Percentiles rank a stretch among this genome's conserved stretches.
These are phyloP conservation scores for Taenioides sp. DNA, from an alignment of 2,797 vertebrate species.

Conservation along the genomic window DNA sequence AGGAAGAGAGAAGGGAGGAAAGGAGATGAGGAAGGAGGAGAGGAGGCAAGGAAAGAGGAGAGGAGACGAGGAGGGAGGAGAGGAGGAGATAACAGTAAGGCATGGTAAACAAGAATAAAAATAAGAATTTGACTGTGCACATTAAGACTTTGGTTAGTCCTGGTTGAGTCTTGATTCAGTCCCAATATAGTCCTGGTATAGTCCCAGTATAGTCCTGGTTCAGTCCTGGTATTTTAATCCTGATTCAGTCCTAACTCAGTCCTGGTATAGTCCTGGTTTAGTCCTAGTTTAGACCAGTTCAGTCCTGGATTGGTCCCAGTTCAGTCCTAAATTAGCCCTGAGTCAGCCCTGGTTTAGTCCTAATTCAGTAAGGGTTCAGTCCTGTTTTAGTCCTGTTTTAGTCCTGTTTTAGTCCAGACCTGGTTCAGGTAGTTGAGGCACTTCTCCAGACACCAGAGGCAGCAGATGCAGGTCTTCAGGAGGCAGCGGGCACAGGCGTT, in stretches of 20 bases:
- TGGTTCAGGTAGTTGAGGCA: slow-evolving; percentile 99
- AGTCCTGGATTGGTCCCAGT: background rate
- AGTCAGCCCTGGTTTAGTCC: background rate
- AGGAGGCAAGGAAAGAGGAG: too few relatives aligned
- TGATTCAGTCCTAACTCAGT: slow-evolving; percentile 85
- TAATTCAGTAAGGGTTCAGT: background rate
- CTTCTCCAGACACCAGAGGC: slow-evolving; percentile 99
- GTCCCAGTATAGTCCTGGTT: background rate
- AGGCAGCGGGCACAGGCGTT: slow-evolving; percentile 93
- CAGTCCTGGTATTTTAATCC: background rate
- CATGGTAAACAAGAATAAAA: too few relatives aligned
- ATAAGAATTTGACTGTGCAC: too few relatives aligned
- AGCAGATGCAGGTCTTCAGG: slow-evolving; percentile 96
- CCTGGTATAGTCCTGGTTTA: too few relatives aligned
- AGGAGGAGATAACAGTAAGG: background rate
- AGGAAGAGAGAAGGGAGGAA: too few relatives aligned
- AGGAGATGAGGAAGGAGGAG: too few relatives aligned
- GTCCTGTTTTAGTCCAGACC: slow-evolving; percentile 65
- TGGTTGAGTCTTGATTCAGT: too few relatives aligned
- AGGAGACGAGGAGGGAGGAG: too few relatives aligned
- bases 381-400: background rate
- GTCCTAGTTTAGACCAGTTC: too few relatives aligned
- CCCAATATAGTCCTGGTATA: background rate
- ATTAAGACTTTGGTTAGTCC: too few relatives aligned
- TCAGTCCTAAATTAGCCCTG: slow-evolving; percentile 16